Conservation (phyloP, 2,113 vertebrate genomes). For the Etheostoma cragini region DNA sequence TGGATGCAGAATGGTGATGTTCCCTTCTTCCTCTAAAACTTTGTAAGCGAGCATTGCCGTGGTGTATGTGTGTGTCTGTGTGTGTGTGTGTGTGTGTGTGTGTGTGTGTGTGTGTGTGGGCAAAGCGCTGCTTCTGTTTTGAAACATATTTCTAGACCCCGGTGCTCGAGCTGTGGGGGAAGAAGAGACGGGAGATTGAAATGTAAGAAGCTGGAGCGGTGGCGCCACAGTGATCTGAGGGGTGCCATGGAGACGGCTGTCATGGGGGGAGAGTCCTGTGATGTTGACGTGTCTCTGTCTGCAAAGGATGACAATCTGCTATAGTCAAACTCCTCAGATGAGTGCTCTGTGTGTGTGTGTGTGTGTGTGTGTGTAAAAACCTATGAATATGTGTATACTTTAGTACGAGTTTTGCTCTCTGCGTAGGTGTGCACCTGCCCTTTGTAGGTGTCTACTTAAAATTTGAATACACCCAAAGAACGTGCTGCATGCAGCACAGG, state of each 20-base stretch:
- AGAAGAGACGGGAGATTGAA: slow-evolving; percentile 70
- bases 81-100: slow-evolving; percentile 6
- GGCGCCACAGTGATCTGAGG: slow-evolving; percentile 76
- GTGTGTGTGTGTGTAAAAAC: background rate
- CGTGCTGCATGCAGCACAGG: slow-evolving; percentile 59
- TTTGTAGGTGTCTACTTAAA: slow-evolving; percentile 71
- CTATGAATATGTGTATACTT: slow-evolving; percentile 29
- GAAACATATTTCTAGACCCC: slow-evolving; percentile 62
- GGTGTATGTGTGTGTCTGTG: slow-evolving; percentile 15
- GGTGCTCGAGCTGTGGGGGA: slow-evolving; percentile 47
- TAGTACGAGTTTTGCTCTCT: slow-evolving; percentile 29
- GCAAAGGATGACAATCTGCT: slow-evolving; percentile 69
- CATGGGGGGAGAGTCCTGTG: slow-evolving; percentile 63
- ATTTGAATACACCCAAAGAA: slow-evolving; percentile 67
- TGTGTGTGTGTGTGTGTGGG: slow-evolving; percentile 15
- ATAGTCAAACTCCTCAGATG: slow-evolving; percentile 70
- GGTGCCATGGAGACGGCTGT: slow-evolving; percentile 77
- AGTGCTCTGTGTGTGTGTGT: slow-evolving; percentile 7
- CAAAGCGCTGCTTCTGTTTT: slow-evolving; percentile 41
- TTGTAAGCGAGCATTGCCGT: slow-evolving; percentile 40
- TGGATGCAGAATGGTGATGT: background rate
- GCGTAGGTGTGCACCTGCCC: slow-evolving; percentile 56
- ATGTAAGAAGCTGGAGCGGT: slow-evolving; percentile 62
- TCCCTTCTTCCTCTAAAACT: slow-evolving; percentile 54
- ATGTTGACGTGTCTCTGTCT: slow-evolving; percentile 76